Evolutionary conservation across 2,113 vertebrate species (phyloP), one percentile per base, ranked within the genome.

Genomic region (Verasper variegatus): DNA sequence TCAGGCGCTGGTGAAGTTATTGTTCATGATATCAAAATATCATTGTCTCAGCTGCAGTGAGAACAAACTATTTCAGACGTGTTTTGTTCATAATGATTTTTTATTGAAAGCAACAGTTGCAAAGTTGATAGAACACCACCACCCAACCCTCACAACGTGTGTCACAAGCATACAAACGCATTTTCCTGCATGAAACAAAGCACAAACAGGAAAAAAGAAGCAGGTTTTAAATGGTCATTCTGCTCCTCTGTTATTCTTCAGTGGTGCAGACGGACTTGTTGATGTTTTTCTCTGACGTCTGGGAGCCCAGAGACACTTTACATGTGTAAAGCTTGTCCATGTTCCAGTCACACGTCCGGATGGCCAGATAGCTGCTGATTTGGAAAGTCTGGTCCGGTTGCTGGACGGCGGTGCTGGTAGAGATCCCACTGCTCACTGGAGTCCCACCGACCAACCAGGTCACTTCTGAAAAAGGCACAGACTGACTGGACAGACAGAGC

Each of bases 291-390:
- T 88, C 59, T 49, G 86, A 56, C 24, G 47, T 65, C 49, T 79
- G 71, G 49, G 83, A 80, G 59, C 85, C 85, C 67, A 75, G 3
- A 76, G 88, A 80, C 76, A 91, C 84, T 82, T 74, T 71, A 76
- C 89, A 92, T 63, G 78, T 77, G 76, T 77, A 90, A 58, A 68
- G 40, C 56, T 80, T 64, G 24, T 80, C 78, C 17, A 23, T 71
- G 80, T 77, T 83, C 91, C 92, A 93, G 40, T 92, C 82, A 24
- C 85, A 78, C 9, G 72, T 49, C 77, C 79, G 67, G 69, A 92
- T 59, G 83, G 21, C 27, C 87, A 92, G 78, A 62, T 79, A 83
- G 80, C 90, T 92, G 92, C 90, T 93, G 80, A 92, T 83, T 24
- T 86, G 74, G 82, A 86, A 93, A 52, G 72, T 88, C 35, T 87